phyloP scores from a whole-genome alignment of 2,113 vertebrate species.

The Anser brachyrhynchus region DNA sequence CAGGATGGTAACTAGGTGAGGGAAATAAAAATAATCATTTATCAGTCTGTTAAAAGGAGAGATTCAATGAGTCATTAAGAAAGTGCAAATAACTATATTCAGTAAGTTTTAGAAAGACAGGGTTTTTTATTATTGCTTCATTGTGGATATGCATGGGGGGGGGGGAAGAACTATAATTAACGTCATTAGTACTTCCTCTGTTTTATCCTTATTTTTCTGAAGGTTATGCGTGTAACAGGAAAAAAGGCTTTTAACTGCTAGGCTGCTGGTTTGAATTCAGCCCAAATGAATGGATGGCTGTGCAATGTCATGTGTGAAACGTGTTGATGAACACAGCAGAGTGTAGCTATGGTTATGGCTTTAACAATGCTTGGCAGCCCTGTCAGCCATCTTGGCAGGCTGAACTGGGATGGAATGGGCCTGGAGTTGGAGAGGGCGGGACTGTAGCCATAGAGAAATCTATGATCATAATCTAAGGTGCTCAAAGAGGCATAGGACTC shows the following conservation, averaged over 20 bases:
- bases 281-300: neutral
- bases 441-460: neutral
- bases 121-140: constrained; percentile 25
- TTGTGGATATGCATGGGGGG: neutral
- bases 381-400: neutral
- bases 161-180: constrained; percentile 32
- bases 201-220: constrained; percentile 32
- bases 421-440: neutral
- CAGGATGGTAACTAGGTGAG: neutral
- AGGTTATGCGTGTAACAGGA: neutral
- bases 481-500: neutral
- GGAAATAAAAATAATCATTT: neutral
- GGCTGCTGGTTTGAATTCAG: neutral
- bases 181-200: neutral
- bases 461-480: neutral
- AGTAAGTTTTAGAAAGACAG: neutral
- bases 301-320: neutral
- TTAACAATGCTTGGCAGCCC: neutral
- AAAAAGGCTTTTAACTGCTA: neutral
- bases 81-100: constrained; percentile 19
- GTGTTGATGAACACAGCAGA: neutral
- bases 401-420: neutral
- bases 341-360: neutral
- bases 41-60: neutral
- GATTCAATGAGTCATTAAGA: neutral